A percentile compares a stretch with the other conserved stretches of the same genome.
These are phyloP conservation scores for Loxodonta africana DNA, from an alignment of 2,113 vertebrate species.

Conservation along the genomic window DNA sequence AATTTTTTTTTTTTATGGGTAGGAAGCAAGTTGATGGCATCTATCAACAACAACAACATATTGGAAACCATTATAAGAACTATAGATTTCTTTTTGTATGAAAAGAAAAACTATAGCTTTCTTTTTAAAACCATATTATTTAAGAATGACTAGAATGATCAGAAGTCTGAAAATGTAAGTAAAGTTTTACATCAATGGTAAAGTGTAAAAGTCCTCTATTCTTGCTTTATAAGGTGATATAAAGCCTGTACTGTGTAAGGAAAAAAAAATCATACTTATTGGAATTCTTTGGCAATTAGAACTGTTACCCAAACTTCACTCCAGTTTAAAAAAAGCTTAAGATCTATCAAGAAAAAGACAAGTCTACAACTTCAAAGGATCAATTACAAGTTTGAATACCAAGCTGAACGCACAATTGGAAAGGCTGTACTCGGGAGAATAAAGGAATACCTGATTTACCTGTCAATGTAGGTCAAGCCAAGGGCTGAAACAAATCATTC, in stretches of 20 bases:
- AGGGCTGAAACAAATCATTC: slow-evolving; percentile 1
- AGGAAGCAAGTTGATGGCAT: too few species aligned
- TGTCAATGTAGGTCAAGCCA: slow-evolving; percentile 70
- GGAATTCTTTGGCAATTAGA: slow-evolving; percentile 84
- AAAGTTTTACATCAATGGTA: not conserved
- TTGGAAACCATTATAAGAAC: not conserved
- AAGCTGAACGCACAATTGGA: slow-evolving; percentile 64
- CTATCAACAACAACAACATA: not conserved
- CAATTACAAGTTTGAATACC: slow-evolving; percentile 72
- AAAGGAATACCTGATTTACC: slow-evolving; percentile 67
- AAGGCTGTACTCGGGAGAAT: slow-evolving; percentile 79
- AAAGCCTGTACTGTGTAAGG: slow-evolving; percentile 31
- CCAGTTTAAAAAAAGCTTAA: slow-evolving; percentile 84
- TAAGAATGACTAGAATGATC: not conserved
- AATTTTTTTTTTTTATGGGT: too few species aligned
- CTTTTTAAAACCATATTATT: not conserved
- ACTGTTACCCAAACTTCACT: slow-evolving; percentile 76
- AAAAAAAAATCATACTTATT: slow-evolving; percentile 54
- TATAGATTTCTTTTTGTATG: not conserved
- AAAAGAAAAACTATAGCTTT: not conserved
- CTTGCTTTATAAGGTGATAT: slow-evolving; percentile 69
- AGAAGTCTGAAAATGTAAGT: slow-evolving; percentile 14
- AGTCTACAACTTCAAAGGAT: slow-evolving; percentile 82
- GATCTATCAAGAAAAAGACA: slow-evolving; percentile 79
- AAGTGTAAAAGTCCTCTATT: slow-evolving; percentile 33